Evolutionary conservation across 2,113 vertebrate species (phyloP).

Genomic region (Crotalus helleri): DNA sequence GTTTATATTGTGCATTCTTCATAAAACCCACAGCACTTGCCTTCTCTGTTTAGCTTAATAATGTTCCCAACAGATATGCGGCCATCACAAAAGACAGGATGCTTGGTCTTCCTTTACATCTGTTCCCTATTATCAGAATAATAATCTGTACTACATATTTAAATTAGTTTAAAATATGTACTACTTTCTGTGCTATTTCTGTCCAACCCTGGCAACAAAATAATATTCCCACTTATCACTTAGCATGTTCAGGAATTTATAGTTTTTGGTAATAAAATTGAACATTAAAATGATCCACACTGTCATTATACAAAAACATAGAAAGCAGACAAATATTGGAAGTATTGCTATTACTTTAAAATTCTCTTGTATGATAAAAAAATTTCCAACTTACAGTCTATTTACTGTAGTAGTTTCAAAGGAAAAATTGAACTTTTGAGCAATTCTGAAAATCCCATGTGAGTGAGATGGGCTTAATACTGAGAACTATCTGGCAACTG

Average conservation of each 20-base stretch:
- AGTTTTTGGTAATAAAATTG: neutral
- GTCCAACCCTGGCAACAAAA: neutral
- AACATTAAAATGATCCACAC: neutral
- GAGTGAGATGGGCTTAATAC: neutral
- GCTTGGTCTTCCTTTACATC: neutral
- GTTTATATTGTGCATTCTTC: neutral
- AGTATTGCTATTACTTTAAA: neutral
- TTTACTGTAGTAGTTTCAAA: neutral
- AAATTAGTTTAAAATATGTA: neutral
- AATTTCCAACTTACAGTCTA: conserved; percentile 37
- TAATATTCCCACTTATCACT: neutral
- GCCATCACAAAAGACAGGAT: neutral
- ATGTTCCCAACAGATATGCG: neutral
- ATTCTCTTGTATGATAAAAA: neutral
- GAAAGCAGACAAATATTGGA: neutral
- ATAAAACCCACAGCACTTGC: neutral
- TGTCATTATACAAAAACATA: neutral
- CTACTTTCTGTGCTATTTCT: neutral
- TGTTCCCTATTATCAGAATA: neutral
- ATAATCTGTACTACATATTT: neutral
- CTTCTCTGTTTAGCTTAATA: neutral
- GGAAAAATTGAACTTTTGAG: neutral
- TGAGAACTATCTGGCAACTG: neutral
- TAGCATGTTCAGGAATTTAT: neutral
- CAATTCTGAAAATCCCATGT: neutral